Evolutionary conservation across 1,140 invertebrate genomes (phyloP).

Genomic region (Pachypeltis micranthus): DNA sequence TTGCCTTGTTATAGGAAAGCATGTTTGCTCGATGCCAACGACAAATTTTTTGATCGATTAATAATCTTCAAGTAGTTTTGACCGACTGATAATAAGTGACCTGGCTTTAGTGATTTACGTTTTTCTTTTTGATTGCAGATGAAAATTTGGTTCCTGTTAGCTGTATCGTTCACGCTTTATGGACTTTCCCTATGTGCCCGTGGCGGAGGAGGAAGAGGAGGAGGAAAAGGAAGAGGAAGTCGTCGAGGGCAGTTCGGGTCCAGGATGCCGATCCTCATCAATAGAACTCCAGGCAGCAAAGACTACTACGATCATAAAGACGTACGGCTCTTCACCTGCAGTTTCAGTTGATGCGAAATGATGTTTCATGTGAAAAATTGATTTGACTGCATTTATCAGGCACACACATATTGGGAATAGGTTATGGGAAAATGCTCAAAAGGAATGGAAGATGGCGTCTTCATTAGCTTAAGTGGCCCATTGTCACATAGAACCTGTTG

Average conservation of each 20-base stretch:
- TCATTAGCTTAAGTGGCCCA: too few species aligned
- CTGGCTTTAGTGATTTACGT: background rate
- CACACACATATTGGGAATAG: too few species aligned
- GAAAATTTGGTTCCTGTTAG: background rate
- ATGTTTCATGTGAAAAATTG: too few species aligned
- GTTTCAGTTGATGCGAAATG: too few species aligned
- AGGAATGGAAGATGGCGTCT: too few species aligned
- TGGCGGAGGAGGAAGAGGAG: constrained; percentile 34
- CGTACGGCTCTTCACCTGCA: too few species aligned
- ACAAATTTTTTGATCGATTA: too few species aligned
- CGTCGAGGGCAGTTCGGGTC: constrained; percentile 39
- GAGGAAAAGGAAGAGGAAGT: constrained; percentile 32
- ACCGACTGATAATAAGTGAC: background rate
- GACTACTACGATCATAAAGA: constrained; percentile 62
- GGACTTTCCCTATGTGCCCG: constrained; percentile 13
- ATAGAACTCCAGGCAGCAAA: constrained; percentile 47
- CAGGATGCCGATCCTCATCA: constrained; percentile 47
- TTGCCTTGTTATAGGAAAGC: background rate
- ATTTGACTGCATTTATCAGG: too few species aligned
- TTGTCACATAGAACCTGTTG: too few species aligned
- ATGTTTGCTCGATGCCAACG: background rate
- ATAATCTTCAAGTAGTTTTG: too few species aligned
- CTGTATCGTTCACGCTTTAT: background rate
- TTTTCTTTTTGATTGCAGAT: background rate
- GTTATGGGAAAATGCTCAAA: too few species aligned